Base-by-base conservation (phyloP, 2,888 invertebrate genomes). In the Leptura quadrifasciata region DNA sequence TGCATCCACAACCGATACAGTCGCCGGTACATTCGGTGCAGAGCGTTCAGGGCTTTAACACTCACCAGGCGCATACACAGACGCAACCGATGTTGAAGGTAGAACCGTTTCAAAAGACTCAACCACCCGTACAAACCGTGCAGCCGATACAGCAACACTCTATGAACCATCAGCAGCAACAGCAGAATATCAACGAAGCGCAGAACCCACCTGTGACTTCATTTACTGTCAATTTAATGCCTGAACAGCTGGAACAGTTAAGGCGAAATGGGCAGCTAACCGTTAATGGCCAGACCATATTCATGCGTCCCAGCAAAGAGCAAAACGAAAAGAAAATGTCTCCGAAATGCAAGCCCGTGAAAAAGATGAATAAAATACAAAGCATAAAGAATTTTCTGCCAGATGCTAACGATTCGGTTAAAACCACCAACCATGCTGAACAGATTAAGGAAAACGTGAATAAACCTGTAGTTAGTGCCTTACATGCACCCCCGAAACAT, bases 201-300 rank as follows among this genome's bases (percentile, higher is more conserved):
- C 81, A 77, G 61, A 82, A 84, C n/a, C 77, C 82, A 0, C 85
- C 84, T 20, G 87, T 88, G 9, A 87, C 88, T n/a, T 88, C 89
- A 0, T 89, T 89, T 74, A 89, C 89, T n/a, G 89, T 89, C 8
- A 90, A 89, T 81, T 81, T 90, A 70, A 89, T 89, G 8, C 88
- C 89, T 0, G 90, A 90, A 27, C 90, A 90, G 76, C 77, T 90
- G 69, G 90, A 90, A 76, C 88, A 88, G 76, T 81, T 90, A 73
- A 89, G 89, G 79, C 80, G 89, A 2, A 89, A 89, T 71, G 89
- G 89, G 15, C 89, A 89, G 76, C 79, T 90, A 58, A 89, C 89
- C 0, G 88, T 90, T 0, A 90, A 90, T 74, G 90, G 90, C 10
- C 90, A 89, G 77, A 89, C 89, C 1, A 89, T 89, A 17, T 89